phyloP scores from a whole-genome alignment of 2,797 vertebrate genomes.

The Aplochiton taeniatus region DNA sequence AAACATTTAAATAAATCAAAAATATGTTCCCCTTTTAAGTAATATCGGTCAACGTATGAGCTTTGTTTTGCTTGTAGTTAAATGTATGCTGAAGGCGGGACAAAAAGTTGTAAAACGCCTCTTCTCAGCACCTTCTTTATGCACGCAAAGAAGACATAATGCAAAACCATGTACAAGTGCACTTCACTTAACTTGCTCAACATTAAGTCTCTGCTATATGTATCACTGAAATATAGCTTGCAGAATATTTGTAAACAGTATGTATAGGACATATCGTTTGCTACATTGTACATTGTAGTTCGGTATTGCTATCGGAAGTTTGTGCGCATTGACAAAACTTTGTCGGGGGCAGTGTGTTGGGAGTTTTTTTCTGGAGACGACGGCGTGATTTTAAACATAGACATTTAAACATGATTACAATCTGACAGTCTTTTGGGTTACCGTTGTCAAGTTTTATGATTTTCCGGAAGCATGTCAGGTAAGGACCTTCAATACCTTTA shows the following conservation, averaged over 20 bases:
- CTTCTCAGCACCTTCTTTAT: neutral
- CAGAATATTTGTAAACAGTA: too few species aligned
- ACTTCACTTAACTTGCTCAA: too few species aligned
- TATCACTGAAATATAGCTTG: too few species aligned
- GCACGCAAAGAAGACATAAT: neutral
- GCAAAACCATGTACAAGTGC: neutral
- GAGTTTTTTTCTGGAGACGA: conserved; percentile 33
- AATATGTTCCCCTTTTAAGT: too few species aligned
- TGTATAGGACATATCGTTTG: neutral
- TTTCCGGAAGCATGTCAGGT: conserved; percentile 34
- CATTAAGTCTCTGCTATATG: too few species aligned
- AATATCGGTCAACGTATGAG: too few species aligned
- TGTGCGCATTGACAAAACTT: conserved; percentile 21
- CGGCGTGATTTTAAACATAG: conserved; percentile 13
- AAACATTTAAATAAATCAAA: too few species aligned
- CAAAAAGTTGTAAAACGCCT: neutral
- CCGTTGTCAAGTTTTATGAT: neutral
- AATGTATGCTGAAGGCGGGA: neutral
- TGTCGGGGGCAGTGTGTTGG: conserved; percentile 22
- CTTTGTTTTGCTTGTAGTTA: neutral
- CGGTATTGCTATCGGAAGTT: conserved; percentile 17
- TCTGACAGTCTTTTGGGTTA: neutral
- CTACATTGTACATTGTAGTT: too few species aligned
- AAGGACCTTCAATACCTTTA: neutral
- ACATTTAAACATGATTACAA: conserved; percentile 20